Evolutionary conservation across 2,888 invertebrate genomes (phyloP).

Genomic region (Ernsta delagoae): DNA sequence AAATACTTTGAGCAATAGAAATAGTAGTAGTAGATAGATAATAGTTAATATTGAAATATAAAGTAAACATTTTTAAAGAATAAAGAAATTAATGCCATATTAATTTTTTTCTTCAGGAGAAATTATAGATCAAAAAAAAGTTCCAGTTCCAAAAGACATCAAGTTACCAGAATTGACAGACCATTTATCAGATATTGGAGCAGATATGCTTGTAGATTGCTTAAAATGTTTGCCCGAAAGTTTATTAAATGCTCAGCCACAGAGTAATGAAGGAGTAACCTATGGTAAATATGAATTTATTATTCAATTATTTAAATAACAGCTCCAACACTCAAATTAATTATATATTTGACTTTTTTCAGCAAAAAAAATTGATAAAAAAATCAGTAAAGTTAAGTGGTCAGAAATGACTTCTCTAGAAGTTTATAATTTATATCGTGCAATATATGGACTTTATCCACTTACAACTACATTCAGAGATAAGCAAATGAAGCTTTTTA

Average conservation of each 20-base stretch:
- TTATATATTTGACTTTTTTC: constrained; percentile 52
- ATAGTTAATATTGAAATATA: no score
- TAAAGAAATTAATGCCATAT: no score
- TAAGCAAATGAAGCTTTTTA: constrained; percentile 86
- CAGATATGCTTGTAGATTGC: constrained; percentile 86
- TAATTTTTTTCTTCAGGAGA: constrained; percentile 64
- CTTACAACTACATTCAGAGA: constrained; percentile 86
- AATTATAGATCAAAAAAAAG: constrained; percentile 85
- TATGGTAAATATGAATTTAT: constrained; percentile 84
- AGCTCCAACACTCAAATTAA: no score
- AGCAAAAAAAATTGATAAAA: constrained; percentile 90
- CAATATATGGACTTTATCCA: constrained; percentile 86
- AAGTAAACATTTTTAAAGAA: no score
- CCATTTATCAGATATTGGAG: constrained; percentile 88
- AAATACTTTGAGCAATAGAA: no score
- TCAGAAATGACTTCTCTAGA: constrained; percentile 84
- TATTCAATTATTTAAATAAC: not conserved
- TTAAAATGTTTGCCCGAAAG: constrained; percentile 85
- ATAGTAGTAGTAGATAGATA: no score
- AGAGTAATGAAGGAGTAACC: constrained; percentile 86
- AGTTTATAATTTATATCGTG: constrained; percentile 89
- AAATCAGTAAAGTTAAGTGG: constrained; percentile 88
- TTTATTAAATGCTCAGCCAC: constrained; percentile 84
- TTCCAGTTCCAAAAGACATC: constrained; percentile 83
- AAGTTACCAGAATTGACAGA: constrained; percentile 87